Percentiles rank a stretch among this genome's conserved stretches.
These are phyloP conservation scores for Stichopus horrens DNA, from an alignment of 53 echinoderm and acorn worm genomes.

Conservation along the genomic window DNA sequence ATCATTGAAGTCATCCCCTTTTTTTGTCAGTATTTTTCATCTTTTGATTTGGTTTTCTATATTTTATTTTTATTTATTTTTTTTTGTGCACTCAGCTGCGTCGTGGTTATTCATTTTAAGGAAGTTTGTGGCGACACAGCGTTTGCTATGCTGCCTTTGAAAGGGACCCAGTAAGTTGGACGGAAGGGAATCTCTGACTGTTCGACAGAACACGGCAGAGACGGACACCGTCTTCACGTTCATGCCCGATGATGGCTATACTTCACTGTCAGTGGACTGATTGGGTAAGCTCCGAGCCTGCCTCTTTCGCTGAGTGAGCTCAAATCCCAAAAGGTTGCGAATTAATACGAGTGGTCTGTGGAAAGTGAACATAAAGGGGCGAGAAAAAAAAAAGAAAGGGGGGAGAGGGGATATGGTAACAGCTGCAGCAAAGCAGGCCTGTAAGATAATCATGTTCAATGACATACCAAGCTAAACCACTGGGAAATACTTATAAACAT, in stretches of 20 bases:
- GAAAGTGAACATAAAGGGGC: neutral
- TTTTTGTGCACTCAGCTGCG: neutral
- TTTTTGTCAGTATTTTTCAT: too few relatives aligned
- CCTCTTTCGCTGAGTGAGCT: slow-evolving; percentile 20
- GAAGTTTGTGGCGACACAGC: neutral
- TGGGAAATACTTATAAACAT: slow-evolving; percentile 29
- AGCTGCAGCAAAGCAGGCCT: slow-evolving; percentile 14
- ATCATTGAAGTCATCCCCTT: slow-evolving; percentile 8
- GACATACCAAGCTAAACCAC: slow-evolving; percentile 24
- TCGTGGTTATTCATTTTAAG: neutral
- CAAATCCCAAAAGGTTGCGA: slow-evolving; percentile 24
- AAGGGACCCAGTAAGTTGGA: slow-evolving; percentile 23
- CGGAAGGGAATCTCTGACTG: slow-evolving; percentile 23
- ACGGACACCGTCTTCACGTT: neutral
- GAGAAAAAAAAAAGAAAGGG: neutral
- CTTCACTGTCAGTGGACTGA: neutral
- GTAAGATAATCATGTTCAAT: neutral
- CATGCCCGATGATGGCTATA: too few relatives aligned
- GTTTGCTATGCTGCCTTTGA: slow-evolving; percentile 9
- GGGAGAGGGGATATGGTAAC: neutral
- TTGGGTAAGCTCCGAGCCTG: slow-evolving; percentile 25
- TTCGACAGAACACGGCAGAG: neutral
- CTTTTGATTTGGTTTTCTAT: too few relatives aligned
- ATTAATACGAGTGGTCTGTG: slow-evolving; percentile 19
- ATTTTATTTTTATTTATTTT: neutral